Conservation (phyloP, 1,140 invertebrate genomes). For the Mercenaria mercenaria region DNA sequence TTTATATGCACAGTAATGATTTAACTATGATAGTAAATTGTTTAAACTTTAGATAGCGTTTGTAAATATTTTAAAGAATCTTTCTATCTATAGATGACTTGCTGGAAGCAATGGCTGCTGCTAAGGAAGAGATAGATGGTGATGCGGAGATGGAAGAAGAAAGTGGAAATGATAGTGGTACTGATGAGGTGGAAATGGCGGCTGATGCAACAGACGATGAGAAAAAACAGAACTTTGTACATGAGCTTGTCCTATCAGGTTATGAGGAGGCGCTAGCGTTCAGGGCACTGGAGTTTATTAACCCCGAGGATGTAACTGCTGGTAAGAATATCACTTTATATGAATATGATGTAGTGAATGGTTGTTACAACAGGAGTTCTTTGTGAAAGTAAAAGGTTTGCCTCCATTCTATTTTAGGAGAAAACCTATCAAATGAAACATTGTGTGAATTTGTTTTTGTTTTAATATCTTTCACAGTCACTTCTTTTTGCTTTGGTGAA, state of each 20-base stretch:
- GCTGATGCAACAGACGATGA: constrained; percentile 32
- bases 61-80: no score
- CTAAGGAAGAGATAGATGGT: constrained; percentile 65
- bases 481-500: no score
- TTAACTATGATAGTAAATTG: no score
- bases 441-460: no score
- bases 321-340: background rate
- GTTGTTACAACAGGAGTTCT: no score
- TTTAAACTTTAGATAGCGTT: no score
- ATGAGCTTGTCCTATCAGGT: constrained; percentile 53
- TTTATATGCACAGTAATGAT: no score
- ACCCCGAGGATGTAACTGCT: constrained; percentile 57
- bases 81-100: constrained; percentile 69
- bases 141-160: constrained; percentile 44
- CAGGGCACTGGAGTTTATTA: constrained; percentile 53
- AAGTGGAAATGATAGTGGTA: constrained; percentile 13
- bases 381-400: no score
- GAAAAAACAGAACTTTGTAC: constrained; percentile 51
- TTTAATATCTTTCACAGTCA: no score
- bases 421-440: no score
- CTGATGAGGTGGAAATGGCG: background rate
- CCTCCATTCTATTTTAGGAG: no score
- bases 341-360: no score
- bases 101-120: constrained; percentile 67
- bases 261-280: constrained; percentile 61